Evolutionary conservation across 92 coral and sea anemone species (phyloP), one percentile per base, ranked within the genome.

Genomic region (Meandrina meandrites): DNA sequence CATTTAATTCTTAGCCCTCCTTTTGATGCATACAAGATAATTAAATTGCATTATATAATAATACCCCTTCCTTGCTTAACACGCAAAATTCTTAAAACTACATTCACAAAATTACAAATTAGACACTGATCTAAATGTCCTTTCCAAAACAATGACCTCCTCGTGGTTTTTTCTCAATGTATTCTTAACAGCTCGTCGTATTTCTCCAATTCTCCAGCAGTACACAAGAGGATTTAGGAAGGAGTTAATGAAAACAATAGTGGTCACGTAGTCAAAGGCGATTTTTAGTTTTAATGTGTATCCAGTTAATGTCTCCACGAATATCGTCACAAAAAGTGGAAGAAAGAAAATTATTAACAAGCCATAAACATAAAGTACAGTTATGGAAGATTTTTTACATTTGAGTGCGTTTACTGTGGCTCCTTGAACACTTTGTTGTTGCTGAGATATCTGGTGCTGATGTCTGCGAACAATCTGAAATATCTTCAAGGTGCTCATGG

Each of bases 181-280:
- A 35, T 66, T 81, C 40, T 81, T 64, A 14, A 81, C 84, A 22
- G 84, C 84, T 35, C 84, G 56, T 35, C 57, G 58, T 64, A 81
- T 66, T 28, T 81, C 84, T n/a, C 75, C 37, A 1, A 81, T 81
- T 81, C 84, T 37, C 84, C 84, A 81, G 50, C 84, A 81, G 56
- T 81, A 81, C 32, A 81, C 76, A 37, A 81, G 56, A 4, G 84
- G 84, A 40, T 81, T 81, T 22, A 81, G 8, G 4, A 82, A 64
- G 2, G 91, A 84, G 56, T 68, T 79, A 8, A 89, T 78, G 35
- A 84, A 89, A 28, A 89, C 91, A 12, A 72, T 66, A 40, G 91
- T 89, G 2, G 80, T 40, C 3, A 81, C 91, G 75, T 56, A 84
- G 70, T 89, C 91, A 53, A 78, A 71, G 48, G 91, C 91, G 15